Percentiles rank a stretch among this genome's conserved stretches.
Conservation (phyloP, 2,797 vertebrate genomes). For the Heliangelus exortis region DNA sequence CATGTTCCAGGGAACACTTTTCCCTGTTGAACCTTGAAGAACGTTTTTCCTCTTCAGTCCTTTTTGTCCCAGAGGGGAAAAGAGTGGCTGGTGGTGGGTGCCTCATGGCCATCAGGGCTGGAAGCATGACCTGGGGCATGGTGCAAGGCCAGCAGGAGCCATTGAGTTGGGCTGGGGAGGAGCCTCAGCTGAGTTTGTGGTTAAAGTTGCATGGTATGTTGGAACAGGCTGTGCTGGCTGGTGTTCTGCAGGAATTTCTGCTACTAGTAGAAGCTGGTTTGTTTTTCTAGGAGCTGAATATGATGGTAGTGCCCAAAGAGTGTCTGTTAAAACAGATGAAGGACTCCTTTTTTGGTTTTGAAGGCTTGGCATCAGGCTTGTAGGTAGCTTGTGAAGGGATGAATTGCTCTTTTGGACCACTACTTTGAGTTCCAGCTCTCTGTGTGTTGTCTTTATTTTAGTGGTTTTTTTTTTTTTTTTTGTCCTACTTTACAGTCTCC, state of each 20-base stretch:
- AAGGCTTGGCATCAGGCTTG: background rate
- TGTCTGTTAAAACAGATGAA: background rate
- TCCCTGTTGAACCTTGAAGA: background rate
- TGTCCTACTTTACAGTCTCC: background rate
- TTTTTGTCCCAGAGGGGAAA: background rate
- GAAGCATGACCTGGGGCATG: fast-evolving
- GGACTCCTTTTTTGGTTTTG: background rate
- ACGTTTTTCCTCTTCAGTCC: background rate
- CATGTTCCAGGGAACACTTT: background rate
- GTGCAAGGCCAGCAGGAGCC: no score
- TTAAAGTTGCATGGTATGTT: background rate
- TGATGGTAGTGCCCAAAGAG: background rate
- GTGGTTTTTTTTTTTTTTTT: background rate
- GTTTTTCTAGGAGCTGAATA: background rate
- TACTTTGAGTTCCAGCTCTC: background rate
- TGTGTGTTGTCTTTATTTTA: no score
- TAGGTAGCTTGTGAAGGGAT: background rate
- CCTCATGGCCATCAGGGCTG: background rate
- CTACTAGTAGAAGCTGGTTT: background rate
- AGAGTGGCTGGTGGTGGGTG: background rate
- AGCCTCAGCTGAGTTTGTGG: background rate
- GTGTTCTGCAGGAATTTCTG: background rate
- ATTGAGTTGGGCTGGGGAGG: fast-evolving
- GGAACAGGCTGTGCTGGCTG: background rate
- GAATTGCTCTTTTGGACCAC: background rate